Percentiles rank a stretch among this genome's conserved stretches.
phyloP scores from a whole-genome alignment of 1,140 invertebrate genomes.

The Microplitis mediator region DNA sequence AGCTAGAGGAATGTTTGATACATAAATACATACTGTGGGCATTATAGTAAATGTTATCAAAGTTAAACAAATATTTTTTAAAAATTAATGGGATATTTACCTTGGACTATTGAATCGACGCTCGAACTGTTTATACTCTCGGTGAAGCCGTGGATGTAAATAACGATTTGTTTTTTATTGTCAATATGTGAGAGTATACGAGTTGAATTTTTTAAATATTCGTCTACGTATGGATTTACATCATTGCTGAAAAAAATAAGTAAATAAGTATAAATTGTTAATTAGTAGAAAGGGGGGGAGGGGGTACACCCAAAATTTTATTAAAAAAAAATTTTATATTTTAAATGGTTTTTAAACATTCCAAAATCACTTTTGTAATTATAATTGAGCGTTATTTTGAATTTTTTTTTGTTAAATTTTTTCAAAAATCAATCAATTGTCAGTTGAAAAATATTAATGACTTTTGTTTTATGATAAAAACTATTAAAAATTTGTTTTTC shows the following conservation, averaged over 20 bases:
- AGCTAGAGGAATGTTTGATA: background rate
- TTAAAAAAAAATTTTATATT: too few relatives aligned
- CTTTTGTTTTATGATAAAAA: too few relatives aligned
- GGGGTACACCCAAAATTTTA: too few relatives aligned
- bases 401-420: too few relatives aligned
- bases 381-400: too few relatives aligned
- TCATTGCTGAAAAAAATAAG: constrained; percentile 25
- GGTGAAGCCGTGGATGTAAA: constrained; percentile 55
- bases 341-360: too few relatives aligned
- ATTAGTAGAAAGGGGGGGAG: too few relatives aligned
- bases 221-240: constrained; percentile 27
- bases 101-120: constrained; percentile 41
- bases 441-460: too few relatives aligned
- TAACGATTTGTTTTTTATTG: constrained; percentile 39
- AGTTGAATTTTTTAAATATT: constrained; percentile 10
- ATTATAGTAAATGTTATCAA: background rate
- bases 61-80: background rate
- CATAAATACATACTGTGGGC: background rate
- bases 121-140: constrained; percentile 44
- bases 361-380: too few relatives aligned
- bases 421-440: too few relatives aligned
- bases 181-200: constrained; percentile 29
- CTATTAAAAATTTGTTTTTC: too few relatives aligned
- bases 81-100: constrained; percentile 33
- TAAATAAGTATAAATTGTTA: too few relatives aligned